Conservation (phyloP, 2,797 vertebrate genomes). For the Linurgus olivaceus region DNA sequence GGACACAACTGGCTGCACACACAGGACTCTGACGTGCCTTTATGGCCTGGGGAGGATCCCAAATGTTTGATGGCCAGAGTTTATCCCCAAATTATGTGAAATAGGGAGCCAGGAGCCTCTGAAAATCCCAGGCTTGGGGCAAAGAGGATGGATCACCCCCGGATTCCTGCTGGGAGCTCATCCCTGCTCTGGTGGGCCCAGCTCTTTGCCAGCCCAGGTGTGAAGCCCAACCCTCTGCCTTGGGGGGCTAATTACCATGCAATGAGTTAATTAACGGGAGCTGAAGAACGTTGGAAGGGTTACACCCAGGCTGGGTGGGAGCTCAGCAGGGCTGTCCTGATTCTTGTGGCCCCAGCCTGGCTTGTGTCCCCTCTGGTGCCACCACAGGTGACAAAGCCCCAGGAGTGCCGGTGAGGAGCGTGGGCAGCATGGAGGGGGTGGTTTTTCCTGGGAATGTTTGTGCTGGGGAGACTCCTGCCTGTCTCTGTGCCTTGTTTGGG, state of each 20-base stretch:
- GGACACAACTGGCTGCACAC: accelerated
- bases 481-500: not conserved
- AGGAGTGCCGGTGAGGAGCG: accelerated
- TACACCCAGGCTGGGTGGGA: not conserved
- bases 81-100: not conserved
- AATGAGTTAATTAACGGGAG: not conserved
- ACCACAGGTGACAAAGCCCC: accelerated
- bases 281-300: not conserved
- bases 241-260: not conserved
- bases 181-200: not conserved
- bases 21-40: accelerated
- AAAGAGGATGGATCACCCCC: accelerated
- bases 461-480: not conserved
- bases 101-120: accelerated
- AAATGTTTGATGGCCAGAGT: accelerated
- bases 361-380: not conserved
- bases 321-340: not conserved
- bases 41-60: not conserved
- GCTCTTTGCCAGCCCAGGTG: not conserved
- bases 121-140: not conserved
- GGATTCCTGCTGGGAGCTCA: not conserved
- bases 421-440: accelerated
- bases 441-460: not conserved
- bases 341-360: not conserved
- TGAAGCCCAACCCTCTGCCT: not conserved